Evolutionary conservation across 2,888 invertebrate species (phyloP).

Genomic region (Orthosia cruda): DNA sequence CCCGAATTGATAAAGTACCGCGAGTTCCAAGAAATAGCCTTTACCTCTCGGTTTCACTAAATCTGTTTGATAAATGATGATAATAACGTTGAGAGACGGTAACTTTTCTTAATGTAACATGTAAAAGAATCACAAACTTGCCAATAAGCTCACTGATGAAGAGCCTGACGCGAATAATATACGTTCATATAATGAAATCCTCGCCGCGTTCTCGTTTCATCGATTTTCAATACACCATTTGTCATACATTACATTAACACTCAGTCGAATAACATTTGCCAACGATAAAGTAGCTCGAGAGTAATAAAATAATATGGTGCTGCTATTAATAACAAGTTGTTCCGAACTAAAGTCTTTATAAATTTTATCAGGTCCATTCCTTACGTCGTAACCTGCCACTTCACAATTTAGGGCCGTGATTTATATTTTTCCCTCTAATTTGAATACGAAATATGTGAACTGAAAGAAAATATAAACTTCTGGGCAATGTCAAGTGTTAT

Average conservation of each 20-base stretch:
- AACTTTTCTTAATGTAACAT: conserved; percentile 16
- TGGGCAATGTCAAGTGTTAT: conserved; percentile 51
- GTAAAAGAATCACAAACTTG: conserved; percentile 19
- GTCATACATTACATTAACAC: conserved; percentile 67
- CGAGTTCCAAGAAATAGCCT: conserved; percentile 13
- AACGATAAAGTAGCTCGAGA: conserved; percentile 63
- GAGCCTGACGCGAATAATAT: conserved; percentile 2
- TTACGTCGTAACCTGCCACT: conserved; percentile 58
- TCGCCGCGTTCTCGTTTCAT: conserved; percentile 28
- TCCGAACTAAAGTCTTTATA: conserved; percentile 66
- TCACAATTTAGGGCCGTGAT: conserved; percentile 51
- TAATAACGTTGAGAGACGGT: conserved; percentile 1
- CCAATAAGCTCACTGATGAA: neutral
- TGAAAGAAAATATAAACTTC: conserved; percentile 10
- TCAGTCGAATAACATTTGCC: conserved; percentile 64
- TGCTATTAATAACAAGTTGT: conserved; percentile 66
- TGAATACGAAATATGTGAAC: conserved; percentile 23
- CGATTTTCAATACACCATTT: conserved; percentile 62
- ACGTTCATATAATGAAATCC: conserved; percentile 32
- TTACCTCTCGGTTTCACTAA: conserved; percentile 19
- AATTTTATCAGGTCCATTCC: conserved; percentile 63
- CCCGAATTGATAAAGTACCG: conserved; percentile 14
- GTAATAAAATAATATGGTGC: conserved; percentile 66
- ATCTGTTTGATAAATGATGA: conserved; percentile 41
- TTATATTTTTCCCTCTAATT: conserved; percentile 35